Conservation (phyloP, 2,888 invertebrate genomes). For the Scotopteryx bipunctaria region DNA sequence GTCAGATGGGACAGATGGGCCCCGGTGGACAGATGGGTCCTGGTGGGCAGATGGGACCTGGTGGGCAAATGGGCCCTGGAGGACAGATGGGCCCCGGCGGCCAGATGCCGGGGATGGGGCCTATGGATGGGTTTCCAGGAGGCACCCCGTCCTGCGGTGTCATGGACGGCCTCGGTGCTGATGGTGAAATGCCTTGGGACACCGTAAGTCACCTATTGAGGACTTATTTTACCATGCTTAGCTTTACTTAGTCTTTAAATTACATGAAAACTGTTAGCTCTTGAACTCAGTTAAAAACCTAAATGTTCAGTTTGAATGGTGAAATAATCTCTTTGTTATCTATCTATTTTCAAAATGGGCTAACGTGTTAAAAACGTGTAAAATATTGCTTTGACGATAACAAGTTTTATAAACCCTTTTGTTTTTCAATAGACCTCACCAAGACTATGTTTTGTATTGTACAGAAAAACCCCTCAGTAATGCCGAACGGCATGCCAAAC, state of each 20-base stretch:
- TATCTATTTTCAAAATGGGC: no score
- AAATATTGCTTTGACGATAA: no score
- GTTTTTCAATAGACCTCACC: no score
- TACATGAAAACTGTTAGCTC: no score
- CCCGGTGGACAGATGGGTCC: slow-evolving; percentile 48
- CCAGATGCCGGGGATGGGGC: slow-evolving; percentile 67
- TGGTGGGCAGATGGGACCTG: slow-evolving; percentile 75
- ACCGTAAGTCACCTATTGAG: slow-evolving; percentile 70
- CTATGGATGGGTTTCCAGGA: slow-evolving; percentile 82
- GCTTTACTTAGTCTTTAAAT: no score
- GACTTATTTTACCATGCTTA: neutral
- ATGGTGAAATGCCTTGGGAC: slow-evolving; percentile 84
- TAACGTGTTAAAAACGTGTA: no score
- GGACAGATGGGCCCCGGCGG: slow-evolving; percentile 71
- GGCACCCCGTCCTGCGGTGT: slow-evolving; percentile 84
- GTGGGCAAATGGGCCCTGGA: slow-evolving; percentile 69
- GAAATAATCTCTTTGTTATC: no score
- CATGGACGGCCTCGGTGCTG: slow-evolving; percentile 84
- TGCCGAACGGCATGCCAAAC: slow-evolving; percentile 78
- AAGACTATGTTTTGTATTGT: no score
- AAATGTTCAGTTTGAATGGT: no score
- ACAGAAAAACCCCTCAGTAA: slow-evolving; percentile 80
- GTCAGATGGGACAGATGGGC: slow-evolving; percentile 71
- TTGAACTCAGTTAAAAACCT: no score
- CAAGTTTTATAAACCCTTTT: no score